Evolutionary conservation across 2,888 invertebrate genomes (phyloP).

Genomic region (Oscheius onirici): DNA sequence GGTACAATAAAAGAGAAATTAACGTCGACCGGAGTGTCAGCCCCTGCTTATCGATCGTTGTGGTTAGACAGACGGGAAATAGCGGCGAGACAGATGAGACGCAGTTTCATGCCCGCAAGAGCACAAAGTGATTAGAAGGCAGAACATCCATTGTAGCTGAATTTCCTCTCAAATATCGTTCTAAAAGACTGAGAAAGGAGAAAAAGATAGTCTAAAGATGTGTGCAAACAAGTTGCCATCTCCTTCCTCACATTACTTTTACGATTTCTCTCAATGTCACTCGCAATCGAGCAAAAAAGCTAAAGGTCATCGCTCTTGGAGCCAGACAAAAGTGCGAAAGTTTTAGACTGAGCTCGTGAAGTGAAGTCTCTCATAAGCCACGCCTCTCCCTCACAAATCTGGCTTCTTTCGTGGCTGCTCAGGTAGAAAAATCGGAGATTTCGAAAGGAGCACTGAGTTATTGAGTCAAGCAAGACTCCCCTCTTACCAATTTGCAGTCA

Average conservation of each 20-base stretch:
- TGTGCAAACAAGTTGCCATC: not conserved
- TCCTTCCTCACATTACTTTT: not conserved
- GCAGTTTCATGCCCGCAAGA: constrained; percentile 30
- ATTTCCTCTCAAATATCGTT: not conserved
- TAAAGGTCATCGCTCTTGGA: not conserved
- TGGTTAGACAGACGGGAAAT: constrained; percentile 2
- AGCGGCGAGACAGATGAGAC: constrained; percentile 5
- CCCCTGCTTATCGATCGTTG: constrained; percentile 25
- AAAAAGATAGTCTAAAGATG: constrained; percentile 17
- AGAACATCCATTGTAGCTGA: not conserved
- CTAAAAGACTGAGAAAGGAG: constrained; percentile 5
- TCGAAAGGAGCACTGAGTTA: too few species aligned
- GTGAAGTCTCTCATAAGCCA: too few species aligned
- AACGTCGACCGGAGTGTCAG: constrained; percentile 32
- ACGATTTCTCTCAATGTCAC: not conserved
- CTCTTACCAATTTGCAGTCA: too few species aligned
- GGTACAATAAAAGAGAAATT: constrained; percentile 31
- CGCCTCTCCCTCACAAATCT: too few species aligned
- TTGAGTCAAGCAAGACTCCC: too few species aligned
- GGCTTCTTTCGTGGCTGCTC: too few species aligned
- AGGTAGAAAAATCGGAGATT: too few species aligned
- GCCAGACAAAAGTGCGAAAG: not conserved
- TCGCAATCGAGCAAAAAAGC: too few species aligned
- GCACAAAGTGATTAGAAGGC: constrained; percentile 30
- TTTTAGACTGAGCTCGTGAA: too few species aligned